phyloP scores from a whole-genome alignment of 23 tunicate genomes.

The Trididemnum miniatum region DNA sequence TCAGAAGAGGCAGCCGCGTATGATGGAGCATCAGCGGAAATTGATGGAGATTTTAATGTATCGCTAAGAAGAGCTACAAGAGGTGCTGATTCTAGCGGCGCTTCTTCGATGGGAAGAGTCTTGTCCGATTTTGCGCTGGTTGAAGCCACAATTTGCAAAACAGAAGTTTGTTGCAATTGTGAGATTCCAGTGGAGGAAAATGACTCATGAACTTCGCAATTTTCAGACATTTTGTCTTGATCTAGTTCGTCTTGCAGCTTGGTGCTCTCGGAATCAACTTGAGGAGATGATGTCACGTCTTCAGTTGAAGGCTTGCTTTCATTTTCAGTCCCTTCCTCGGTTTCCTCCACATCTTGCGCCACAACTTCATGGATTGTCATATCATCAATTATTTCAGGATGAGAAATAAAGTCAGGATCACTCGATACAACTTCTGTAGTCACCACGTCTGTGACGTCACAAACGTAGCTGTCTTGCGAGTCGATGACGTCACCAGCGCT shows the following conservation, averaged over 20 bases:
- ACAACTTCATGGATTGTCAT: slow-evolving; percentile 4
- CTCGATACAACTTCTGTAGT: neutral
- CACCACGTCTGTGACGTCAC: neutral
- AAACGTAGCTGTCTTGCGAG: neutral
- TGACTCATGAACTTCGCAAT: no score
- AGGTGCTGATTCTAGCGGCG: no score
- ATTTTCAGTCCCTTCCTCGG: neutral
- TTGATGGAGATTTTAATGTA: neutral
- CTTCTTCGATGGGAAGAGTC: no score
- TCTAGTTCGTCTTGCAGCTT: neutral
- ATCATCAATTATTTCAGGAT: neutral
- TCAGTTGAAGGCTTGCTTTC: neutral
- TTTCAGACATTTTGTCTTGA: no score
- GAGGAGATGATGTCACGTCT: neutral
- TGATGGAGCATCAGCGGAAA: neutral
- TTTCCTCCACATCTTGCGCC: neutral
- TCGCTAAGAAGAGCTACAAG: neutral
- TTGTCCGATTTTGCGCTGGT: neutral
- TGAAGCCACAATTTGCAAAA: neutral
- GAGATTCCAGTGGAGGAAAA: no score
- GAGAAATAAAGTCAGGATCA: neutral
- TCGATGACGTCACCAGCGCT: neutral
- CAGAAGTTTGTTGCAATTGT: neutral
- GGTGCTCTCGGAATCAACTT: neutral
- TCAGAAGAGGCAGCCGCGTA: neutral